phyloP scores from a whole-genome alignment of 2,888 invertebrate genomes.

The Ischnus inquisitorius region DNA sequence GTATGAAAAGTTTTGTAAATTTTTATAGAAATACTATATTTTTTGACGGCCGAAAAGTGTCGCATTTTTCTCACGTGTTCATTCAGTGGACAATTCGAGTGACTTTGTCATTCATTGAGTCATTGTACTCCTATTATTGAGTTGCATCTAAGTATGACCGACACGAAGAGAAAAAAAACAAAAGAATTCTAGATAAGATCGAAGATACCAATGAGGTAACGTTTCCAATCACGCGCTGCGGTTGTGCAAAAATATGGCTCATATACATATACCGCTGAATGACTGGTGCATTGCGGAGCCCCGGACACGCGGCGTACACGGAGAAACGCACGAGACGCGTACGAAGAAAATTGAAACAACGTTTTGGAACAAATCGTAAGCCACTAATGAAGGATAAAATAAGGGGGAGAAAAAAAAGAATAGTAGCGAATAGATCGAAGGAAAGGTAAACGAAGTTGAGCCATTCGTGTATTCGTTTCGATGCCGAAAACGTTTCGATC shows the following conservation, averaged over 20 bases:
- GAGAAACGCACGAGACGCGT: conserved; percentile 13
- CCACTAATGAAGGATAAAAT: conserved; percentile 16
- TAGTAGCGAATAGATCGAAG: conserved; percentile 18
- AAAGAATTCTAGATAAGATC: conserved; percentile 58
- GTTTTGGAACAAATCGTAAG: conserved; percentile 9
- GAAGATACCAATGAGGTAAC: conserved; percentile 60
- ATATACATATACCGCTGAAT: conserved; percentile 26
- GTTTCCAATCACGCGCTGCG: conserved; percentile 50
- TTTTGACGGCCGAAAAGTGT: too few relatives aligned
- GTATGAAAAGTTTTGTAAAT: too few relatives aligned
- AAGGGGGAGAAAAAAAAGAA: conserved; percentile 4
- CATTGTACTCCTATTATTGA: conserved; percentile 53
- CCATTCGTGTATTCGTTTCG: background rate
- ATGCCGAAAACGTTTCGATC: background rate
- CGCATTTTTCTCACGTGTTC: too few relatives aligned
- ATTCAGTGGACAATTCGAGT: background rate
- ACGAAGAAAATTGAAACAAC: background rate
- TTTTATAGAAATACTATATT: too few relatives aligned
- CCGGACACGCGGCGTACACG: background rate
- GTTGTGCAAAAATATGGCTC: conserved; percentile 35
- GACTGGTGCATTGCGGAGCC: conserved; percentile 61
- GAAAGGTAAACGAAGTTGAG: background rate
- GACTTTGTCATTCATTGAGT: conserved; percentile 51
- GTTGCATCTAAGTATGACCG: conserved; percentile 39
- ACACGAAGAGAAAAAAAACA: conserved; percentile 35